Conservation (phyloP, 23 tunicate genomes). For the Halocynthia roretzi region DNA sequence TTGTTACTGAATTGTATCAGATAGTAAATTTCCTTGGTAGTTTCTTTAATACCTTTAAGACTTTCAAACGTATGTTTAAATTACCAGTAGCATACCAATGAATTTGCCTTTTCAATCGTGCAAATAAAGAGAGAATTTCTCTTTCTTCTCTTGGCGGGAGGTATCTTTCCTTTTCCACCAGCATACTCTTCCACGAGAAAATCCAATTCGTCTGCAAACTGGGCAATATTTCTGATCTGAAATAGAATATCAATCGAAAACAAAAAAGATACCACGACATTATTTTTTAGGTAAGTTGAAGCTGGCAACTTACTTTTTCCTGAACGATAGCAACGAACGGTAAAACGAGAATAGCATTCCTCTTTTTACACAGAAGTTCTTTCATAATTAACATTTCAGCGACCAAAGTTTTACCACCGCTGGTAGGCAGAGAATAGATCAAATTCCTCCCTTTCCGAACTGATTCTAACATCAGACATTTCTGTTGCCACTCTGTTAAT, state of each 20-base stretch:
- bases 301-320: conserved; percentile 49
- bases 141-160: conserved; percentile 69
- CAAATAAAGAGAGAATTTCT: conserved; percentile 62
- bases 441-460: conserved; percentile 56
- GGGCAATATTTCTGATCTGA: conserved; percentile 66
- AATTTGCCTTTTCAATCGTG: conserved; percentile 86
- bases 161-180: conserved; percentile 79
- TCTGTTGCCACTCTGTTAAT: conserved; percentile 69
- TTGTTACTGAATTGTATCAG: background rate
- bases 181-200: conserved; percentile 92
- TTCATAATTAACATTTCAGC: conserved; percentile 75
- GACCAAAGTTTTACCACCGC: conserved; percentile 92
- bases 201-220: conserved; percentile 64
- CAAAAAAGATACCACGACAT: background rate
- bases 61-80: background rate
- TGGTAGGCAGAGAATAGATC: conserved; percentile 87
- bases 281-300: background rate
- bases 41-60: background rate
- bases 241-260: background rate
- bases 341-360: conserved; percentile 70
- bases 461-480: conserved; percentile 41
- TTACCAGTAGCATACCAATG: conserved; percentile 38
- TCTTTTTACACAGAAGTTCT: conserved; percentile 46
- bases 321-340: conserved; percentile 96
- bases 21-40: too few relatives aligned